Evolutionary conservation across 1,140 invertebrate genomes (phyloP).

Genomic region (Lycorma delicatula): DNA sequence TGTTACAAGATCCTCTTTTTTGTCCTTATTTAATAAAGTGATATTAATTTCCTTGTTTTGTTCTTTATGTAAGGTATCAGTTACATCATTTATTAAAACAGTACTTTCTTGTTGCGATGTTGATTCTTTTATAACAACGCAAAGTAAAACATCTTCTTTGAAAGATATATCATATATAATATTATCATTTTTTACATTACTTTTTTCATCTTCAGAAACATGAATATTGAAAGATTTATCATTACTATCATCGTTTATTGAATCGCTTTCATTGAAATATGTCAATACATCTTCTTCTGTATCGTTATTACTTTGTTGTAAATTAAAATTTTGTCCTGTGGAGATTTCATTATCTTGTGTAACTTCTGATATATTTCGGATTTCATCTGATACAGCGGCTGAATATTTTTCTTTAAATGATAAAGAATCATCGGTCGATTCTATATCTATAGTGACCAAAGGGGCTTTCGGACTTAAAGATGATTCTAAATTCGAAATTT

Average conservation of each 20-base stretch:
- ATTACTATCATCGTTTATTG: neutral
- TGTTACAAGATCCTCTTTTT: neutral
- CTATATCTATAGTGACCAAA: neutral
- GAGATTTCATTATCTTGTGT: neutral
- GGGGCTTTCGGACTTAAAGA: constrained; percentile 13
- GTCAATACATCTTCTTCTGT: neutral
- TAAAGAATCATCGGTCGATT: neutral
- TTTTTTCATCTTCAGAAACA: no score
- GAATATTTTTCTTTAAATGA: constrained; percentile 6
- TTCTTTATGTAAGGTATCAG: no score
- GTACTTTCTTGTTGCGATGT: neutral
- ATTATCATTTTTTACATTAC: neutral
- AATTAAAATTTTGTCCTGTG: neutral
- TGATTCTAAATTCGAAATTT: neutral
- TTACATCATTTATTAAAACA: no score
- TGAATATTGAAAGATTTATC: neutral
- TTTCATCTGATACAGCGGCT: constrained; percentile 3
- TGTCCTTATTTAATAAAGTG: neutral
- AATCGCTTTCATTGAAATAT: neutral
- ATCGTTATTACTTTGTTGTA: neutral
- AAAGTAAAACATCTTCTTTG: neutral
- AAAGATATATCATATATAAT: neutral
- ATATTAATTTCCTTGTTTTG: neutral
- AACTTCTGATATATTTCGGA: neutral
- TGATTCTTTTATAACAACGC: neutral